Evolutionary conservation across 2,113 vertebrate genomes (phyloP), one percentile per base, ranked within the genome.

Genomic region (Orthonyx spaldingii): DNA sequence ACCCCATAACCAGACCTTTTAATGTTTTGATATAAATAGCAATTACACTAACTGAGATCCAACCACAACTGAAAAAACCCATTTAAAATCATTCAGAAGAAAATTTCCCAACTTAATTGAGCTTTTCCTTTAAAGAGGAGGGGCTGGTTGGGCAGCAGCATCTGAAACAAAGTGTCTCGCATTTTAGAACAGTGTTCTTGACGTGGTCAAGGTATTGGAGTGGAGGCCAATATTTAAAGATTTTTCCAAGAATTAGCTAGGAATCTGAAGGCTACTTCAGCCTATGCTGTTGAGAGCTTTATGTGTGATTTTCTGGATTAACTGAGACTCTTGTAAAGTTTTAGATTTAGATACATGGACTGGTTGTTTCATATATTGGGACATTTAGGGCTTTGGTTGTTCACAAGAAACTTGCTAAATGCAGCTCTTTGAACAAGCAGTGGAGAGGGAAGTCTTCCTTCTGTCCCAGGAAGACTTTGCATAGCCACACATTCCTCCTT

Each of bases 11-110:
- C 89, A 96, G 88, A 79, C 78, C 59, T 95, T 93, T 90, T 96
- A 93, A 86, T 93, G 94, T 88, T 95, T 94, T 82, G 59, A 79
- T 92, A 76, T 93, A 94, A 94, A 91, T 97, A 96, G 75, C 68
- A 94, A 87, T 84, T 87, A 95, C 50, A 63, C 69, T 92, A 85
- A 93, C 93, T 96, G 92, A 92, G 66, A 94, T 95, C 30, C 65
- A 90, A 74, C 96, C 71, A 66, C 81, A 94, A 77, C 2, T 47
- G 8, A 85, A 75, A 81, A 90, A 71, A 44, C 0, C 1, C n/a
- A 18, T 68, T 94, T 69, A 70, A 83, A 86, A 46, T 81, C 13
- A 41, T 95, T 94, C 35, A 50, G 79, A 85, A 90, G 93, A 77
- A 41, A 94, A 65, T 76, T 84, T 96, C 64, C 84, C 30, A 5